phyloP scores from a whole-genome alignment of 2,888 invertebrate species.

The Capitulum mitella region DNA sequence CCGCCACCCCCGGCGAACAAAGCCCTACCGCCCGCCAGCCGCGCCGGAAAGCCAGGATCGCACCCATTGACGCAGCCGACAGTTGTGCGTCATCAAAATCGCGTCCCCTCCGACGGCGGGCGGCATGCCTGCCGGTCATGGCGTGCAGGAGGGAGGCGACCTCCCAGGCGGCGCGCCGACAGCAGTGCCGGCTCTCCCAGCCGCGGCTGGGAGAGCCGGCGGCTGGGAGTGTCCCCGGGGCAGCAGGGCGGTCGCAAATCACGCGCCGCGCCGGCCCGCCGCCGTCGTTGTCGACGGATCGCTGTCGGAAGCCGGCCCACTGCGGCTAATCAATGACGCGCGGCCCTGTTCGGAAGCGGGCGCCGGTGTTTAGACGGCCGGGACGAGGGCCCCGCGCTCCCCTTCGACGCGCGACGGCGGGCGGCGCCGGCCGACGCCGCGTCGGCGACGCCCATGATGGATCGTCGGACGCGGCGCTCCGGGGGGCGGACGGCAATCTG shows the following conservation, averaged over 20 bases:
- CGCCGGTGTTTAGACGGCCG: neutral
- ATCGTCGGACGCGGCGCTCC: neutral
- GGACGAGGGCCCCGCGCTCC: neutral
- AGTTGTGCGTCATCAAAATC: neutral
- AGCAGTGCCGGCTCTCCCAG: too few species aligned
- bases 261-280: neutral
- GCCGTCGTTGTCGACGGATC: neutral
- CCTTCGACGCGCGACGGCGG: neutral
- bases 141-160: too few species aligned
- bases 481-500: neutral
- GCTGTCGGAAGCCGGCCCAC: neutral
- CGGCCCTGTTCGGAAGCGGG: neutral
- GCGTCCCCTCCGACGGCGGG: too few species aligned
- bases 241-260: neutral
- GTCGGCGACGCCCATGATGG: neutral
- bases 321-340: neutral
- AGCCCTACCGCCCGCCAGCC: too few species aligned
- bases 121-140: too few species aligned
- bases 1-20: neutral
- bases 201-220: neutral
- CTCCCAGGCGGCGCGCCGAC: too few species aligned
- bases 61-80: neutral
- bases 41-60: neutral
- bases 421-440: neutral
- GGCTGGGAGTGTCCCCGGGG: neutral